These are phyloP conservation scores for Sinhomidia bicolor DNA, from an alignment of 2,888 invertebrate genomes.

Conservation along the genomic window DNA sequence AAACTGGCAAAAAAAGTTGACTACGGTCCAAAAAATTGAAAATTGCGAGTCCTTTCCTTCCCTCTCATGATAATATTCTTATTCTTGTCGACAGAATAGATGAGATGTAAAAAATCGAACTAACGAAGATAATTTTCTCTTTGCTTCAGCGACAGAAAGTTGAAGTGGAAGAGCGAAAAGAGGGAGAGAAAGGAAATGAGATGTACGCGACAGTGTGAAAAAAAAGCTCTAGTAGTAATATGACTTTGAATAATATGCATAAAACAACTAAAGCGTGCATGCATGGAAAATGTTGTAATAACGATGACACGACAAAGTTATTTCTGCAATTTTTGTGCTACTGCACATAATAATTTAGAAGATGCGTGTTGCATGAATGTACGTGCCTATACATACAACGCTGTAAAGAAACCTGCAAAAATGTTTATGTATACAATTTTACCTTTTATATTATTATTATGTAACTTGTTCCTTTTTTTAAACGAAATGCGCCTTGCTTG, in stretches of 20 bases:
- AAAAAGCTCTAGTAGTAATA: neutral
- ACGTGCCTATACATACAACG: too few relatives aligned
- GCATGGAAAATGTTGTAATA: slow-evolving; percentile 20
- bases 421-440: too few relatives aligned
- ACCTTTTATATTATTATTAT: too few relatives aligned
- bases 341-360: too few relatives aligned
- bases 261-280: neutral
- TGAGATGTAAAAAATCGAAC: slow-evolving; percentile 3
- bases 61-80: neutral
- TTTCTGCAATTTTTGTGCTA: neutral
- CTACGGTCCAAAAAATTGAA: slow-evolving; percentile 19
- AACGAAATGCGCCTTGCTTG: too few relatives aligned
- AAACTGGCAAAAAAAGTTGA: slow-evolving; percentile 15
- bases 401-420: too few relatives aligned
- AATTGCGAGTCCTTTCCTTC: neutral
- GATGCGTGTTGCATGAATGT: neutral
- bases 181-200: neutral
- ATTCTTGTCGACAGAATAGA: slow-evolving; percentile 33
- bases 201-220: neutral
- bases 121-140: neutral
- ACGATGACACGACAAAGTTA: neutral
- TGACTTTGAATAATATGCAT: neutral
- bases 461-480: too few relatives aligned
- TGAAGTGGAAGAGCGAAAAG: neutral
- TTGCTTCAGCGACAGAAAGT: neutral